phyloP scores from a whole-genome alignment of 2,888 invertebrate species.

The Harpagoxenus sublaevis region DNA sequence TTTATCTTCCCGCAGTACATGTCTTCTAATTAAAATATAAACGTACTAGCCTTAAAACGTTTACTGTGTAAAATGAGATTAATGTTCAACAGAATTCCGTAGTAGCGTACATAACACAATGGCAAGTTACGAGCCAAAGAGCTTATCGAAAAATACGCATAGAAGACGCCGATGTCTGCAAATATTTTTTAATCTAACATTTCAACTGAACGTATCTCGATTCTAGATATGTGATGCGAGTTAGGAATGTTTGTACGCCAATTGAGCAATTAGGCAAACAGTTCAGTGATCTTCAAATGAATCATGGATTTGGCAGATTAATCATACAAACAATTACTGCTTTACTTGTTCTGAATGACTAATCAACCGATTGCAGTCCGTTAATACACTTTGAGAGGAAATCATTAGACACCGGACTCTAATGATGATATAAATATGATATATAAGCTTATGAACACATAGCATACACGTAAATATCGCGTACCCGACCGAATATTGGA shows the following conservation, averaged over 20 bases:
- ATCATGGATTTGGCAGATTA: constrained; percentile 27
- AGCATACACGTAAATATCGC: background rate
- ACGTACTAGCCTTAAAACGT: background rate
- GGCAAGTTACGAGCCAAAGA: background rate
- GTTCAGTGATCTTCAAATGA: constrained; percentile 24
- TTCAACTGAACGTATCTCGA: background rate
- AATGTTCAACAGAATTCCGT: constrained; percentile 1
- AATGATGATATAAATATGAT: background rate
- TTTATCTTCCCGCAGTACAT: background rate
- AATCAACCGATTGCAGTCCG: background rate
- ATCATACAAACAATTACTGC: constrained; percentile 31
- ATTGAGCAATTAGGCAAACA: constrained; percentile 38
- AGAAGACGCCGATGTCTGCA: background rate
- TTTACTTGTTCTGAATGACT: constrained; percentile 23
- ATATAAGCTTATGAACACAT: background rate
- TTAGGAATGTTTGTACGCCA: background rate
- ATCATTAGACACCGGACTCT: background rate
- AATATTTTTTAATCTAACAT: background rate
- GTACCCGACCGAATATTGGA: too few species aligned
- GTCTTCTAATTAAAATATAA: background rate
- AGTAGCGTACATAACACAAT: background rate
- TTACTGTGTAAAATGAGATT: constrained; percentile 20
- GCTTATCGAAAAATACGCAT: background rate
- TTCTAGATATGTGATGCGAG: background rate
- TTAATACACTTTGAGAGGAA: background rate